These are phyloP conservation scores for Menura novaehollandiae DNA, from an alignment of 2,113 vertebrate species.

Conservation along the genomic window DNA sequence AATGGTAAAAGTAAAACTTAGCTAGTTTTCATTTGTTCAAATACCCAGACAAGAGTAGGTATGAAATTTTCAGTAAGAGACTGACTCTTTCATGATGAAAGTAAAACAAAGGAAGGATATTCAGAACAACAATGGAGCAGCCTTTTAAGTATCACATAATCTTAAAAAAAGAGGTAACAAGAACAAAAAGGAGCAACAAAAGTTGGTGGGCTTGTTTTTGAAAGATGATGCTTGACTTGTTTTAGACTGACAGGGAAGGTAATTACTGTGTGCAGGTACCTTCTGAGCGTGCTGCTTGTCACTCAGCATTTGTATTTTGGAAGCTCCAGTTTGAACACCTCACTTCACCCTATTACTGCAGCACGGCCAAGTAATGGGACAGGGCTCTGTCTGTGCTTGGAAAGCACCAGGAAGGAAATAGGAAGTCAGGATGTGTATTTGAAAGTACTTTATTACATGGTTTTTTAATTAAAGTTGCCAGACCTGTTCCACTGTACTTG, in stretches of 20 bases:
- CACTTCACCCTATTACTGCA: neutral
- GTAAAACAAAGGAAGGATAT: neutral
- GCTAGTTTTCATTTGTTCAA: neutral
- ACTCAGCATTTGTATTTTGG: neutral
- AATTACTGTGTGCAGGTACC: neutral
- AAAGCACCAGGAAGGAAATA: neutral
- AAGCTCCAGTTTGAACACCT: neutral
- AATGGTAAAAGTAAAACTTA: neutral
- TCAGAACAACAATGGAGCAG: neutral
- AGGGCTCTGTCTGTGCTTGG: neutral
- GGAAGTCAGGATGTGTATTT: neutral
- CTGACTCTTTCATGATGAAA: neutral
- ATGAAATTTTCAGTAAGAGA: neutral
- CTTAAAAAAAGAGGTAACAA: neutral
- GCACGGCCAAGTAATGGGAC: accelerated
- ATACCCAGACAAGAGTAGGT: neutral
- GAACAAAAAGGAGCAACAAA: neutral
- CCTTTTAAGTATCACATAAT: neutral
- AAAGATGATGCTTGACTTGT: neutral
- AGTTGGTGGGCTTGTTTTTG: neutral
- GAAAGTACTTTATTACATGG: neutral
- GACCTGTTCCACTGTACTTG: neutral
- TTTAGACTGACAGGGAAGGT: neutral
- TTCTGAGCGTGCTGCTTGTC: constrained; percentile 17
- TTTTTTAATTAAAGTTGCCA: neutral